Evolutionary conservation across 1,140 invertebrate genomes (phyloP).

Genomic region (Drosophila kohkoa): DNA sequence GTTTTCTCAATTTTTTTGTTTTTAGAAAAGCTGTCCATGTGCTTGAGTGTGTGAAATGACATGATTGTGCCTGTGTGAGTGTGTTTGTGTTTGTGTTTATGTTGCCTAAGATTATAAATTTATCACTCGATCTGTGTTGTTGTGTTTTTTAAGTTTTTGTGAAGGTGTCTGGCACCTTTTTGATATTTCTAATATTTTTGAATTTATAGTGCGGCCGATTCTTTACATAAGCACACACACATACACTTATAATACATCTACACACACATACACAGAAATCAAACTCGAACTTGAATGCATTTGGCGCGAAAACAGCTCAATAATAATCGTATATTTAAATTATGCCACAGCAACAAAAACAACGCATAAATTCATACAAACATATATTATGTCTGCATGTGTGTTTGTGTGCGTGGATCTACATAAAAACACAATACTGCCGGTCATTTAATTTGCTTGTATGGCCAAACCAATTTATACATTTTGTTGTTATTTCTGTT

Average conservation of each 20-base stretch:
- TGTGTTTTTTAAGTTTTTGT: constrained; percentile 14
- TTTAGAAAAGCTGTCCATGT: constrained; percentile 12
- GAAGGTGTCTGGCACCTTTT: constrained; percentile 18
- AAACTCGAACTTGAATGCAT: constrained; percentile 53
- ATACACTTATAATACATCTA: background rate
- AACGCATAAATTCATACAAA: constrained; percentile 22
- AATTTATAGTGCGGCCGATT: constrained; percentile 27
- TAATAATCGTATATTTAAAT: constrained; percentile 59
- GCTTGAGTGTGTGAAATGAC: constrained; percentile 13
- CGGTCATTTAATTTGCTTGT: constrained; percentile 65
- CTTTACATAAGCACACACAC: constrained; percentile 1
- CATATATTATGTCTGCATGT: constrained; percentile 51
- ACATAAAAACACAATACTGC: constrained; percentile 46
- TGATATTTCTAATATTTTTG: constrained; percentile 16
- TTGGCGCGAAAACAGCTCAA: constrained; percentile 62
- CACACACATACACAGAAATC: background rate
- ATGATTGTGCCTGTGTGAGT: background rate
- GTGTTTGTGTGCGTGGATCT: constrained; percentile 1
- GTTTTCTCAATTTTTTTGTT: constrained; percentile 15
- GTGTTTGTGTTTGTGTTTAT: constrained; percentile 37
- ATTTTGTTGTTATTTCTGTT: constrained; percentile 51
- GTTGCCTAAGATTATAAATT: constrained; percentile 38
- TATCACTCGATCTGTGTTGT: constrained; percentile 23
- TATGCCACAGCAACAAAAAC: constrained; percentile 30
- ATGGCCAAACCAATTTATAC: constrained; percentile 72